Evolutionary conservation across 2,113 vertebrate genomes (phyloP).

Genomic region (Lepidiolamprologus cunningtoni): DNA sequence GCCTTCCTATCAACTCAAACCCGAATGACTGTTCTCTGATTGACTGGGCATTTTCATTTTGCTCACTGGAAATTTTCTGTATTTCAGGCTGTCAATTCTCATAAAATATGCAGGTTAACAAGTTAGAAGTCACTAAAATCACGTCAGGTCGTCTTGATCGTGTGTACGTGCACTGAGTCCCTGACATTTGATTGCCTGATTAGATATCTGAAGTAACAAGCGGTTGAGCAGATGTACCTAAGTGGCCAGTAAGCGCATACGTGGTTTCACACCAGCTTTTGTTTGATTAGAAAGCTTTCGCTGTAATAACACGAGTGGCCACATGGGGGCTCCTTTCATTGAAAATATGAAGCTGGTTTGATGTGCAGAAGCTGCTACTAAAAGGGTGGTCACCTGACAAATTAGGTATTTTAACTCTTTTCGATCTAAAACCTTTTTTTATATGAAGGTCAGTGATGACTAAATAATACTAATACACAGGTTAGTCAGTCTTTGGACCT

Average conservation of each 20-base stretch:
- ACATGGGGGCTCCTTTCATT: constrained; percentile 21
- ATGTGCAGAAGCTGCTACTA: not conserved
- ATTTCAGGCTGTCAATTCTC: not conserved
- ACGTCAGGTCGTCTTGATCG: not conserved
- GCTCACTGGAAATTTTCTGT: not conserved
- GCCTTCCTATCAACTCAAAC: not conserved
- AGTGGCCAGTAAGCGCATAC: not conserved
- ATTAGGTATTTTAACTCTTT: not conserved
- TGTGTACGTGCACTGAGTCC: not conserved
- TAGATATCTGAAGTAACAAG: not conserved
- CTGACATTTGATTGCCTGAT: not conserved
- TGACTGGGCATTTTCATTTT: not conserved
- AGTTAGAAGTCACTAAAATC: not conserved
- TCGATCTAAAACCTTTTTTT: not conserved
- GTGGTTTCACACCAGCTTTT: not conserved
- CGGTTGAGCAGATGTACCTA: not conserved
- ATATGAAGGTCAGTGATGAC: not conserved
- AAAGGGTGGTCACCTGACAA: not conserved
- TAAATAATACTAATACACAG: not conserved
- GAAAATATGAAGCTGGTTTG: not conserved
- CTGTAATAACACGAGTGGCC: constrained; percentile 18
- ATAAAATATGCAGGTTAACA: not conserved
- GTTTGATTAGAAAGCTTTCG: not conserved
- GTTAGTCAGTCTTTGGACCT: not conserved
- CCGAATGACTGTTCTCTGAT: not conserved